phyloP scores from a whole-genome alignment of 1,140 invertebrate species.

The Diprion similis region DNA sequence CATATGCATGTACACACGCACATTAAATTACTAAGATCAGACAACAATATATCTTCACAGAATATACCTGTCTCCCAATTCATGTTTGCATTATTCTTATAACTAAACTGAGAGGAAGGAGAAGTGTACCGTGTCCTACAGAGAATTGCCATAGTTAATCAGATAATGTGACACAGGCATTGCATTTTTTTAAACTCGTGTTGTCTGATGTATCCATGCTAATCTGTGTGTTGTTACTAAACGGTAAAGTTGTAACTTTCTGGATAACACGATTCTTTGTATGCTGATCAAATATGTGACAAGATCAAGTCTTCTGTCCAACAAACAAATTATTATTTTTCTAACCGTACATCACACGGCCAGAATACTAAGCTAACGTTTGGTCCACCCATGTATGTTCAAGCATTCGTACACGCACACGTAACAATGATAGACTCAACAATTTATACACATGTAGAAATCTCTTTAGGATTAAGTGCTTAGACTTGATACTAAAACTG shows the following conservation, averaged over 20 bases:
- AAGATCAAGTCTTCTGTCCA: neutral
- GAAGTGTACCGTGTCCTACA: conserved; percentile 50
- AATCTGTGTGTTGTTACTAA: conserved; percentile 14
- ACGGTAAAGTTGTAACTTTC: neutral
- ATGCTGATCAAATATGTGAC: neutral
- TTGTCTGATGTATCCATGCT: conserved; percentile 3
- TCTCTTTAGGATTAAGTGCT: neutral
- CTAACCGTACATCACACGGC: neutral
- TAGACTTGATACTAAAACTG: neutral
- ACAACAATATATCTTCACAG: neutral
- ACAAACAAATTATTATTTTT: neutral
- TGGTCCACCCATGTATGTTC: neutral
- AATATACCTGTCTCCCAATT: neutral
- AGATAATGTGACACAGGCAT: neutral
- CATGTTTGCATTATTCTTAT: neutral
- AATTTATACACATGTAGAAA: neutral
- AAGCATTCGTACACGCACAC: neutral
- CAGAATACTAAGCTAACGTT: neutral
- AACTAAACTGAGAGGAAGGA: conserved; percentile 61
- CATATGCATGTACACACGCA: neutral
- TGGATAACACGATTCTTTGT: neutral
- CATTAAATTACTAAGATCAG: neutral
- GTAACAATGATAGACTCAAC: neutral
- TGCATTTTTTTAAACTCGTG: neutral
- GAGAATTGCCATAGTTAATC: conserved; percentile 15